Evolutionary conservation across 2,888 invertebrate species (phyloP).

Genomic region (Serrognathus titanus): DNA sequence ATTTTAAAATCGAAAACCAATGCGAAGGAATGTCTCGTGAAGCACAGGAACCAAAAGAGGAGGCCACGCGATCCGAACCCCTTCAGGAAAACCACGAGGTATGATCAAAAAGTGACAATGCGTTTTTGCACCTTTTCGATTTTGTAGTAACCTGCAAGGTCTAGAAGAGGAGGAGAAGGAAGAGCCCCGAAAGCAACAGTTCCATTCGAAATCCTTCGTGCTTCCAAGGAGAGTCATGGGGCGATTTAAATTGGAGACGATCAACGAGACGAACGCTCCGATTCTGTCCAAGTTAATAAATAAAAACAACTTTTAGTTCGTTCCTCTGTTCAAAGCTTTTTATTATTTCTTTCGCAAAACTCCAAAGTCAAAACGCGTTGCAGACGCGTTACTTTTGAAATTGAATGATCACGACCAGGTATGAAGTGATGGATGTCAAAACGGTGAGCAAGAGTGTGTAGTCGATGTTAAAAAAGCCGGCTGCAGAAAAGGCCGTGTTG

Average conservation of each 20-base stretch:
- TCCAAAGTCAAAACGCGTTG: too few relatives aligned
- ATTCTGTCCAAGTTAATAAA: background rate
- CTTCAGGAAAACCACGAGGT: slow-evolving; percentile 27
- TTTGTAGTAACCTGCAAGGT: slow-evolving; percentile 18
- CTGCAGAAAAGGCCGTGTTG: too few relatives aligned
- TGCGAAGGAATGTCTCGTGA: background rate
- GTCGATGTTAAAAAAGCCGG: too few relatives aligned
- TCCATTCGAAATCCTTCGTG: slow-evolving; percentile 27
- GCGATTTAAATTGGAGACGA: slow-evolving; percentile 6
- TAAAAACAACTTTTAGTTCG: background rate
- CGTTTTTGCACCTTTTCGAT: background rate
- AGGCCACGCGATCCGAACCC: background rate
- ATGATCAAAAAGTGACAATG: background rate
- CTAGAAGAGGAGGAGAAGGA: background rate
- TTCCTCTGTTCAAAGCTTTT: background rate
- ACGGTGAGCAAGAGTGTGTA: too few relatives aligned
- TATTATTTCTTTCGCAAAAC: background rate
- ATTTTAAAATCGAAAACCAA: slow-evolving; percentile 10
- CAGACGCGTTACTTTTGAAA: background rate
- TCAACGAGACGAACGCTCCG: slow-evolving; percentile 1
- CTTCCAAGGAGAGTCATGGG: slow-evolving; percentile 14
- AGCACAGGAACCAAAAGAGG: background rate
- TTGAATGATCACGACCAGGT: too few relatives aligned
- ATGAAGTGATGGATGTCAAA: too few relatives aligned
- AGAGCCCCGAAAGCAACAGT: slow-evolving; percentile 6